Conservation (phyloP, 2,888 invertebrate genomes). For the Phyto melanocephala region DNA sequence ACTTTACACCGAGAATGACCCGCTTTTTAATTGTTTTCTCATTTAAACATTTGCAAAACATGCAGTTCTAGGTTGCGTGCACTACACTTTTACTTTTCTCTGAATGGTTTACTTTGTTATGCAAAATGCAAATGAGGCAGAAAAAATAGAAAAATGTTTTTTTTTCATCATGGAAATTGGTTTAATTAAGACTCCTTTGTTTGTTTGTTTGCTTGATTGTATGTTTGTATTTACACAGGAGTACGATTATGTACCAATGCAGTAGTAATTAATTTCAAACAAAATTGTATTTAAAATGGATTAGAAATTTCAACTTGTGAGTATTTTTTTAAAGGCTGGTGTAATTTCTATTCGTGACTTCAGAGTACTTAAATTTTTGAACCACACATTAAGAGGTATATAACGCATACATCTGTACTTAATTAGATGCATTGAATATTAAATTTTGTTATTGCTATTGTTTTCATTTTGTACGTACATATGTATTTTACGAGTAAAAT, state of each 20-base stretch:
- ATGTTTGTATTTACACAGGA: background rate
- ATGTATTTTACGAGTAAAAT: background rate
- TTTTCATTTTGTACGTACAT: too few species aligned
- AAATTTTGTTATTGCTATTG: background rate
- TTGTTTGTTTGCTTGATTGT: constrained; percentile 3
- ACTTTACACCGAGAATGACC: constrained; percentile 33
- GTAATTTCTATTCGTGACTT: constrained; percentile 37
- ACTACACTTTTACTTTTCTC: constrained; percentile 26
- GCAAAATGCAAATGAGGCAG: background rate
- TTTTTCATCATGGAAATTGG: constrained; percentile 35
- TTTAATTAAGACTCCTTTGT: constrained; percentile 47
- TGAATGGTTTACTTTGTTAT: constrained; percentile 26
- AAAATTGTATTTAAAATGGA: constrained; percentile 46
- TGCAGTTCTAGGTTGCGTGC: constrained; percentile 46
- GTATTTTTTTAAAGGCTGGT: constrained; percentile 37
- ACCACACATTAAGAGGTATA: background rate
- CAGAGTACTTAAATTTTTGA: background rate
- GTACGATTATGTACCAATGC: constrained; percentile 45
- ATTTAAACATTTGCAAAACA: constrained; percentile 30
- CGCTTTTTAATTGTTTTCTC: constrained; percentile 17
- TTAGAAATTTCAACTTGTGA: constrained; percentile 13
- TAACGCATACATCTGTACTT: background rate
- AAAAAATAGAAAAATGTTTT: background rate
- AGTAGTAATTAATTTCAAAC: constrained; percentile 57
- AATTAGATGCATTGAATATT: constrained; percentile 26